Percentiles rank a stretch among this genome's conserved stretches.
phyloP scores from a whole-genome alignment of 2,888 invertebrate species.

The Palloptera scutellata region DNA sequence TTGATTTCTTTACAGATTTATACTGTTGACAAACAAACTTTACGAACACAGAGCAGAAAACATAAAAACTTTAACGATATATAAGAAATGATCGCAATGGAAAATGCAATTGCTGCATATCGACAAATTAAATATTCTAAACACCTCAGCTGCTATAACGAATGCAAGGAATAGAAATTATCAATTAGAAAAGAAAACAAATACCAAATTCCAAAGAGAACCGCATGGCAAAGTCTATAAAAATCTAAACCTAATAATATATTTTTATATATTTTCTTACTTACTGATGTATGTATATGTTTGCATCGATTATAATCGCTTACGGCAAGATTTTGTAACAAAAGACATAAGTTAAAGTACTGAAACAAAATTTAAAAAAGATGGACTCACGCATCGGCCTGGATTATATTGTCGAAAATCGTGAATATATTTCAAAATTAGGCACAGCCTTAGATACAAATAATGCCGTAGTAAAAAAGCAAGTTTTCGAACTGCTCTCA shows the following conservation, averaged over 20 bases:
- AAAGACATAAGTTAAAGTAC: too few relatives aligned
- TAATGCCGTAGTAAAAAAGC: slow-evolving; percentile 92
- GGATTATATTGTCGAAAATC: slow-evolving; percentile 93
- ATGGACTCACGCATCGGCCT: slow-evolving; percentile 94
- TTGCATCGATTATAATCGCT: too few relatives aligned
- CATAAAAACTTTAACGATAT: slow-evolving; percentile 18
- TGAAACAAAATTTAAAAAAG: slow-evolving; percentile 39
- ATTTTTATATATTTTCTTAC: too few relatives aligned
- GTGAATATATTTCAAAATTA: slow-evolving; percentile 89
- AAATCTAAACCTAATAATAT: too few relatives aligned
- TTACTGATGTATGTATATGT: too few relatives aligned
- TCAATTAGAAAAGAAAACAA: too few relatives aligned
- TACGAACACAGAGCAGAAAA: slow-evolving; percentile 1
- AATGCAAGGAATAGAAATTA: not conserved
- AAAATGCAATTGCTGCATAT: slow-evolving; percentile 28
- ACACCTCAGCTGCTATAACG: slow-evolving; percentile 9
- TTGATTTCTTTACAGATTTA: slow-evolving; percentile 33
- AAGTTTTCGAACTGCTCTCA: slow-evolving; percentile 94
- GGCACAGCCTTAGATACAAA: slow-evolving; percentile 92
- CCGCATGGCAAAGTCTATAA: too few relatives aligned
- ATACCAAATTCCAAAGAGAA: too few relatives aligned
- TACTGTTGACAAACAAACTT: not conserved
- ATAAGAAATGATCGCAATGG: slow-evolving; percentile 24
- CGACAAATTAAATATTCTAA: slow-evolving; percentile 38
- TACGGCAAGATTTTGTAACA: too few relatives aligned